Base-by-base conservation (phyloP, 2,797 vertebrate species). In the Alfaro cultratus region DNA sequence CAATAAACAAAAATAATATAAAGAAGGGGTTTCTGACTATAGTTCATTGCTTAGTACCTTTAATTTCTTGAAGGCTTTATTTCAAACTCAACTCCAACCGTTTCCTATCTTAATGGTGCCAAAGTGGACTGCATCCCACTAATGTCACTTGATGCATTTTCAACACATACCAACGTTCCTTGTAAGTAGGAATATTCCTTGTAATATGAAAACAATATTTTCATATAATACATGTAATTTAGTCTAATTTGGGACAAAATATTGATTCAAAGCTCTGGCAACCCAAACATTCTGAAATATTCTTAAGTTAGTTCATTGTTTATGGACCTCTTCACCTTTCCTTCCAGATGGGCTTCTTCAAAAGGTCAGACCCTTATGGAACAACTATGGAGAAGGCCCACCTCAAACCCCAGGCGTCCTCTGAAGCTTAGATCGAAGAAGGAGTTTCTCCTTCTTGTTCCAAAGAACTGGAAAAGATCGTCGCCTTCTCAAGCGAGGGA, bases 381-480 rank as follows among this genome's bases (percentile, higher is more conserved):
- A 97, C 97, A 0, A 96, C 97, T 77, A 98, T 98, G 97, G 97
- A 98, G 93, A 98, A 98, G 93, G 97, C 97, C 83, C 96, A 97
- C 89, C 97, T 98, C 83, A 97, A 97, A 92, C 97, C 97, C 83
- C 97, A 97, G 92, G 97, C 97, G 45, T 96, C 97, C 67, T 97
- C 97, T 1, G 97, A 98, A 90, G 97, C 97, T 84, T 98, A 96
- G 92, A 80, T 57, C 73, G 26, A 49, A 39, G 51, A 79, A 16
- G 47, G 77, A 77, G n/a, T 74, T 53, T 53, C 77, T 74, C 26
- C 45, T 55, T 62, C 77, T 79, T 86, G 76, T 76, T 80, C 82
- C 53, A 70, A 43, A 76, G 23, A 90, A 91, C 87, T 92, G 91
- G 89, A 93, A 89, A 75, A 18, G 51, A 70, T 79, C 15, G 2